Conservation (phyloP, 2,113 vertebrate genomes). For the human (Homo sapiens) region DNA sequence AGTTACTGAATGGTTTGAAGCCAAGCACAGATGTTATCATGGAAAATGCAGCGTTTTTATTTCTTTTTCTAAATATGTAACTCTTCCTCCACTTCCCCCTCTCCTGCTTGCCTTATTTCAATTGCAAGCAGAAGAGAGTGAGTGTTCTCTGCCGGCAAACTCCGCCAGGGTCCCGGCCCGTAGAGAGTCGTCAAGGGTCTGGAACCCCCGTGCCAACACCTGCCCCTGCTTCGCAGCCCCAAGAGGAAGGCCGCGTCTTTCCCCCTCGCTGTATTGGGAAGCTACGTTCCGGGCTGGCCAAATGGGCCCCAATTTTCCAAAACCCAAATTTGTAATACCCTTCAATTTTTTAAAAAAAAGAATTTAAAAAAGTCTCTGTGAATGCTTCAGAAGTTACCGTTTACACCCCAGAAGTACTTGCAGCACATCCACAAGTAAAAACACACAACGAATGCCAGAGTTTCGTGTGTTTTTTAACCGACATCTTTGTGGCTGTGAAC, state of each 20-base stretch:
- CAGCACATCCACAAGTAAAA: neutral
- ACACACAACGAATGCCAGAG: neutral
- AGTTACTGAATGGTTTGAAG: neutral
- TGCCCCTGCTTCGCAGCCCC: neutral
- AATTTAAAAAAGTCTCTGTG: neutral
- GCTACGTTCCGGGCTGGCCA: neutral
- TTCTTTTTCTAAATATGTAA: neutral
- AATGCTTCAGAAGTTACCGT: neutral
- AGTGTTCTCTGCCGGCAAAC: fast-evolving
- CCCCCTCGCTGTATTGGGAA: neutral
- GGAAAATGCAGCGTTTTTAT: neutral
- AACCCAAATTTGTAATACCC: slow-evolving; percentile 25
- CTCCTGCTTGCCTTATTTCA: neutral
- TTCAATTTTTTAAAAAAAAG: neutral
- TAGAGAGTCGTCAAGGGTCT: neutral
- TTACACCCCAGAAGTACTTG: neutral
- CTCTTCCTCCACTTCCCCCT: neutral
- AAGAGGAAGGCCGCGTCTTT: neutral
- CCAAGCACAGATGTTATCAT: neutral
- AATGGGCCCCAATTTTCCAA: neutral
- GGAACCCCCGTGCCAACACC: neutral
- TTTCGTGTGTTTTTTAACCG: neutral
- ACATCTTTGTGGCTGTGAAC: neutral
- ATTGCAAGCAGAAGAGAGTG: fast-evolving
- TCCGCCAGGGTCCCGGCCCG: fast-evolving